Evolutionary conservation across 1,140 invertebrate genomes (phyloP).

Genomic region (Marisa cornuarietis): DNA sequence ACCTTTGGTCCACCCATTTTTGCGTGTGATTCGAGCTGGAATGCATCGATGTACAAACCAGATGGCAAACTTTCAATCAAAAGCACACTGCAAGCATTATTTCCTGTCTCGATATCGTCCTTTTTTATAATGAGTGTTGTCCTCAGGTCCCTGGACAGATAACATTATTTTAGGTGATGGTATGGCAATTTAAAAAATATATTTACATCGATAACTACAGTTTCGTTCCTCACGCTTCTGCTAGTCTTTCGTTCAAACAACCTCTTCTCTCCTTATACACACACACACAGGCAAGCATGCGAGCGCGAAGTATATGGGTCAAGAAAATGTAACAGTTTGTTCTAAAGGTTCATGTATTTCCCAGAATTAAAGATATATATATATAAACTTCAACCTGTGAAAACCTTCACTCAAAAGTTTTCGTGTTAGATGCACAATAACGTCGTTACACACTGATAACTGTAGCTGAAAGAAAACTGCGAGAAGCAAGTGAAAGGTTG

Average conservation of each 20-base stretch:
- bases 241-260: too few species aligned
- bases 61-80: slow-evolving; percentile 38
- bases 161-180: background rate
- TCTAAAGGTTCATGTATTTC: too few species aligned
- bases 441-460: background rate
- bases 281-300: too few species aligned
- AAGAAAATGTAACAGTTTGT: too few species aligned
- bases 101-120: background rate
- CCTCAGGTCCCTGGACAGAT: slow-evolving; percentile 32
- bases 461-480: too few species aligned
- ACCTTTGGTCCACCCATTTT: slow-evolving; percentile 35
- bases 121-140: slow-evolving; percentile 27
- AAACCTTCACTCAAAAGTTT: slow-evolving; percentile 7
- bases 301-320: too few species aligned
- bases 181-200: too few species aligned
- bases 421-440: slow-evolving; percentile 1
- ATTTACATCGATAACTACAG: too few species aligned
- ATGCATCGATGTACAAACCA: slow-evolving; percentile 43
- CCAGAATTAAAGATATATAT: too few species aligned
- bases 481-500: too few species aligned
- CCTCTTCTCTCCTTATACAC: too few species aligned
- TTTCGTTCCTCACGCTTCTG: too few species aligned
- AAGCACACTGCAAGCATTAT: slow-evolving; percentile 26
- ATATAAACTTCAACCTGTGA: background rate
- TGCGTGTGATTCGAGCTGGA: slow-evolving; percentile 30